Base-by-base conservation (phyloP, 1,140 invertebrate species). In the Berghia stephanieae region DNA sequence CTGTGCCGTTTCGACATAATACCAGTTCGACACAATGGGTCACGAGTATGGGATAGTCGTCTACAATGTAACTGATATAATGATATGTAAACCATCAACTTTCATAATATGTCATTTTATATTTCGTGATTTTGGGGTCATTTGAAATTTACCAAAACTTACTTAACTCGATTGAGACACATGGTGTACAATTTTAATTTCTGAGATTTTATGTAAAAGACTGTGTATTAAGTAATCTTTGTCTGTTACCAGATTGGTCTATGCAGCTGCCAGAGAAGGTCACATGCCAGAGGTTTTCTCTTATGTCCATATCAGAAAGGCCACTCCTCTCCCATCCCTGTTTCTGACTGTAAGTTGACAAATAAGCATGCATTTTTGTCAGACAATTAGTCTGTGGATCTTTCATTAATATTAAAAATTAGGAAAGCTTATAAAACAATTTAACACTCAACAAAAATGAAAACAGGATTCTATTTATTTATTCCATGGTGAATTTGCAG, bases 251-350 rank as follows among this genome's bases (percentile, higher is more conserved):
- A 87, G 85, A 72, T 75, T 86, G 34, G 78, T 83, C 85, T 98
- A 98, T 88, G 96, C 97, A 42, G 96, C 96, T 3, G 96, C 96
- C 0, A 92, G 96, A 49, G 94, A 96, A 85, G 96, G 96, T 3
- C 96, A 98, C 86, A 91, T 99, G 77, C 96, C 96, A 0, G 92
- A 94, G 77, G 94, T 95, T 44, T 93, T 99, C 84, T 94, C 96
- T 0, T 91, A 97, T 34, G 96, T 98, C 66, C 96, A 96, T 88
- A 90, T 96, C 24, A 93, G 93, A 78, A 93, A 94, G 84, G 90
- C 95, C 76, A 98, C 96, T n/a, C 97, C 97, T 3, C 93, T 96
- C 44, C 96, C 96, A 46, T 96, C 96, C 1, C 90, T 98, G 70
- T 92, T 98, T 81, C 96, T 98, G 89, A 92, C 97, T 90, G 96